These are phyloP conservation scores for Drosophila obscura DNA, from an alignment of 1,140 invertebrate species.

Conservation along the genomic window DNA sequence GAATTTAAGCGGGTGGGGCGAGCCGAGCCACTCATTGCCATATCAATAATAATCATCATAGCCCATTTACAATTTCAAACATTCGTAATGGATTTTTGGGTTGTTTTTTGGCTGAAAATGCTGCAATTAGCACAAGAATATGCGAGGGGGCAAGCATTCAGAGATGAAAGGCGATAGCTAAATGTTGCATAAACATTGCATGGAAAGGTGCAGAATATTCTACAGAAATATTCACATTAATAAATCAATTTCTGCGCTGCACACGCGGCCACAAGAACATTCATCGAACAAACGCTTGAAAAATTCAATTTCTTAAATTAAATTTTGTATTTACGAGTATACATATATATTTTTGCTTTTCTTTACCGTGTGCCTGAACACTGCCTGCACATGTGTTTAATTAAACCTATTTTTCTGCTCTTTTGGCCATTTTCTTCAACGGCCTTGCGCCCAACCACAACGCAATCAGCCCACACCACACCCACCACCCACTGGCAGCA, in stretches of 20 bases:
- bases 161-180: too few relatives aligned
- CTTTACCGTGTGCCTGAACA: not conserved
- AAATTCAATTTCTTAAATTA: slow-evolving; percentile 4
- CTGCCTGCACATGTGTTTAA: slow-evolving; percentile 25
- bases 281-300: not conserved
- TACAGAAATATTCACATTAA: too few relatives aligned
- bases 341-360: not conserved
- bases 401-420: slow-evolving; percentile 44
- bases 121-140: too few relatives aligned
- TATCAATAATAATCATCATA: too few relatives aligned
- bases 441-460: not conserved
- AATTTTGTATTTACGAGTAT: not conserved
- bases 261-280: not conserved
- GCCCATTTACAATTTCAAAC: too few relatives aligned
- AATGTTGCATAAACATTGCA: too few relatives aligned
- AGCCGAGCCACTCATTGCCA: too few relatives aligned
- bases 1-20: not conserved
- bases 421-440: slow-evolving; percentile 22
- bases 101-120: too few relatives aligned
- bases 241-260: too few relatives aligned
- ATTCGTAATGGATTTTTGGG: too few relatives aligned
- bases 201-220: too few relatives aligned
- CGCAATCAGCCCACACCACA: not conserved
- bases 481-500: not conserved
- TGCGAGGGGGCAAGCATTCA: too few relatives aligned